These are phyloP conservation scores for Nanorana parkeri DNA, from an alignment of 2,113 vertebrate species.

Conservation along the genomic window DNA sequence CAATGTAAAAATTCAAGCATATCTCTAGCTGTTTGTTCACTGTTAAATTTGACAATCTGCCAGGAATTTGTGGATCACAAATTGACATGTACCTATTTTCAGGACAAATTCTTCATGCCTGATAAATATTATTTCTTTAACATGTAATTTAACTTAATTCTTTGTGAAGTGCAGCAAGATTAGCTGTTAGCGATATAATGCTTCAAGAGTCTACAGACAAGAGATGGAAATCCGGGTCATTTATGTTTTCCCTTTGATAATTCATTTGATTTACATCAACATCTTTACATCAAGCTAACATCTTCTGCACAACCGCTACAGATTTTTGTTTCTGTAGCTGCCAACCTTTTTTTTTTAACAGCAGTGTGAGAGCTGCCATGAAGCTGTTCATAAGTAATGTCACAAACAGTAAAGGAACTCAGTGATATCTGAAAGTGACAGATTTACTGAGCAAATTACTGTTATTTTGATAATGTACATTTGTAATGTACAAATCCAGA, in stretches of 20 bases:
- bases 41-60: too few relatives aligned
- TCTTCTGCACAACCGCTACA: conserved; percentile 62
- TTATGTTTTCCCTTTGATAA: conserved; percentile 65
- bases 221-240: conserved; percentile 69
- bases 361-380: conserved; percentile 57
- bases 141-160: conserved; percentile 37
- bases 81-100: conserved; percentile 15
- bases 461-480: conserved; percentile 24
- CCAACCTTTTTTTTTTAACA: conserved; percentile 47
- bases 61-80: too few relatives aligned
- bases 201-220: conserved; percentile 61
- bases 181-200: conserved; percentile 67
- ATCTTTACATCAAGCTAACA: conserved; percentile 62
- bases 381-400: conserved; percentile 50
- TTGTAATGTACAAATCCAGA: conserved; percentile 18
- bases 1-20: conserved; percentile 51
- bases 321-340: conserved; percentile 55
- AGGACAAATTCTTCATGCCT: conserved; percentile 58
- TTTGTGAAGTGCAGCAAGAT: conserved; percentile 59
- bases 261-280: conserved; percentile 73
- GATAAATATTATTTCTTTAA: conserved; percentile 62
- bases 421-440: conserved; percentile 57
- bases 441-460: conserved; percentile 57
- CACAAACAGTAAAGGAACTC: conserved; percentile 56
- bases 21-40: background rate